phyloP scores from a whole-genome alignment of 2,888 invertebrate genomes.

The Amiota mariae region DNA sequence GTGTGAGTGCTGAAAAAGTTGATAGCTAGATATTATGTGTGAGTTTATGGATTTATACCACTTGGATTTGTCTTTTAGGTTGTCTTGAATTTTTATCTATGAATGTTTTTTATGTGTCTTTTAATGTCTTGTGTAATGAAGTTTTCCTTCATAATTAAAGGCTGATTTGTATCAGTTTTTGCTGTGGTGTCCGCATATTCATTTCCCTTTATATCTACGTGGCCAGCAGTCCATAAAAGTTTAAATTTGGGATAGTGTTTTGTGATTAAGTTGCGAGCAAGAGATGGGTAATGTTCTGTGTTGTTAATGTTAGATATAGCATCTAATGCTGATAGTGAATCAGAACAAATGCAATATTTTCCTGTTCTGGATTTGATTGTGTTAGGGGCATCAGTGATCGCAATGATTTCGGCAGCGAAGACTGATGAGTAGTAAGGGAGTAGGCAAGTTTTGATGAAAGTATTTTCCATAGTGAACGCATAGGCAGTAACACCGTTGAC shows the following conservation, averaged over 20 bases:
- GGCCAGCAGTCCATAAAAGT: no score
- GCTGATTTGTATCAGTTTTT: background rate
- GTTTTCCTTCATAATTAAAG: background rate
- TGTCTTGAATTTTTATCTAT: background rate
- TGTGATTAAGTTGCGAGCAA: slow-evolving; percentile 16
- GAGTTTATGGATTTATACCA: background rate
- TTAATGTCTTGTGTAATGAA: background rate
- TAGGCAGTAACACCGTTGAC: background rate
- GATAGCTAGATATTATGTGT: background rate
- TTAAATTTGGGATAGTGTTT: no score
- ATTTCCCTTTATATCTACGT: background rate
- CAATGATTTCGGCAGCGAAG: slow-evolving; percentile 16
- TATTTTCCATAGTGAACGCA: slow-evolving; percentile 4
- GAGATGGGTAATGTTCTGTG: slow-evolving; percentile 20
- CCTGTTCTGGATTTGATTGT: no score
- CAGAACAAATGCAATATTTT: no score
- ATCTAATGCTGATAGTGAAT: slow-evolving; percentile 2
- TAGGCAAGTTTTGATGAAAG: slow-evolving; percentile 11
- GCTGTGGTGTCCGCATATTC: background rate
- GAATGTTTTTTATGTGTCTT: slow-evolving; percentile 6
- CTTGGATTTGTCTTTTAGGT: background rate
- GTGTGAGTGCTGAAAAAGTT: background rate
- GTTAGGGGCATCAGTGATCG: background rate
- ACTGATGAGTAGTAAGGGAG: slow-evolving; percentile 27
- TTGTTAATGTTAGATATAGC: slow-evolving; percentile 33